These are phyloP conservation scores for Marmota flaviventris DNA, from an alignment of 2,113 vertebrate species.

Conservation along the genomic window DNA sequence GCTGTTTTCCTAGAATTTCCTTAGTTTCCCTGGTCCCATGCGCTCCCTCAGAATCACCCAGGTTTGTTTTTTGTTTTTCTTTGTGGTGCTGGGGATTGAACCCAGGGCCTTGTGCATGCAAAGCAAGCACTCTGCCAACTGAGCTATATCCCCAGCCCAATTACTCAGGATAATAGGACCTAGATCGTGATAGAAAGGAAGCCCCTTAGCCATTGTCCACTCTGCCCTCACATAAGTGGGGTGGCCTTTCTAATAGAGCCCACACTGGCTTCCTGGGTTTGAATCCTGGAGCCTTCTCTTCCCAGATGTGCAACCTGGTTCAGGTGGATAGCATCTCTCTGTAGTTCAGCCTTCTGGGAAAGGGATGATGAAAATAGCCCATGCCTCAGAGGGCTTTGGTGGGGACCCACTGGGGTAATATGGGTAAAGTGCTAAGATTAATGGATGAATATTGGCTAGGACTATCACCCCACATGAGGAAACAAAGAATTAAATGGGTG, in stretches of 20 bases:
- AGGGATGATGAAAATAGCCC: not conserved
- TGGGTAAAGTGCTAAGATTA: not conserved
- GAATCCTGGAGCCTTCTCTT: not conserved
- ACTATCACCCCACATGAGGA: not conserved
- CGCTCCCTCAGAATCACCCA: not conserved
- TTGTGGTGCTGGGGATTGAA: too few species aligned
- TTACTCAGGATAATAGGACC: not conserved
- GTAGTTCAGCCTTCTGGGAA: not conserved
- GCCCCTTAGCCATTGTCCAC: not conserved
- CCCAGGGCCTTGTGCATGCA: too few species aligned
- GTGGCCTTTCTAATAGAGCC: not conserved
- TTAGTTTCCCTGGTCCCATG: rapidly evolving
- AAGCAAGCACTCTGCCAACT: too few species aligned
- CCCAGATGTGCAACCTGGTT: not conserved
- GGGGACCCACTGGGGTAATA: too few species aligned
- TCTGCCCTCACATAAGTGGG: not conserved
- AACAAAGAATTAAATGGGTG: not conserved
- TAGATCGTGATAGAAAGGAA: not conserved
- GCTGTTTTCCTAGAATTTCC: not conserved
- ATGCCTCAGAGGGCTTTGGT: not conserved
- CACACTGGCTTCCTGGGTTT: not conserved
- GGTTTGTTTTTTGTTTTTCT: not conserved
- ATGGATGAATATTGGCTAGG: not conserved
- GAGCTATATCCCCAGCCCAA: not conserved
- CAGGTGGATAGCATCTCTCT: not conserved